Base-by-base conservation (phyloP, 2,888 invertebrate genomes). In the Itoplectis maculator region DNA sequence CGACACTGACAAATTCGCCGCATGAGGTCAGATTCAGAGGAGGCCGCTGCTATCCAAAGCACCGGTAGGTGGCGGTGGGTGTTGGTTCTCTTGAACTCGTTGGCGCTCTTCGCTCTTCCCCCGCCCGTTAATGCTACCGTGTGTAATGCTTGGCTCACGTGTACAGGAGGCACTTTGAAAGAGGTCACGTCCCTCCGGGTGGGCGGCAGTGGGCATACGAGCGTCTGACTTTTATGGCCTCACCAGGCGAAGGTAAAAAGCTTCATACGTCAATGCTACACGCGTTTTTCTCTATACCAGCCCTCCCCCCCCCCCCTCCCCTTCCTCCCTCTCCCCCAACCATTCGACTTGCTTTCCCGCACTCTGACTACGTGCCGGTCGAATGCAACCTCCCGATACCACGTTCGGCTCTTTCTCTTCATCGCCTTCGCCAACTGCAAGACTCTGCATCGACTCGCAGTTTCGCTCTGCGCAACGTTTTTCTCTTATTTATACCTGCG, bases 151-250 rank as follows among this genome's bases (percentile, higher is more conserved):
- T 80, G 68, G 75, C 75, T 75, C 77, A 72, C 59, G 82, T 68
- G 79, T 79, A 72, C 72, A 76, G 66, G 66, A 70, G 74, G 68
- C 75, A 83, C 74, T 81, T 82, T 73, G 84, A 87, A 87, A 76
- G 87, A 86, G 87, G 84, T 88, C 87, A 86, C 83, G 86, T 86
- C 29, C 79, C 72, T 79, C 72, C 80, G 81, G 70, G 70, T 76
- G 79, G 66, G 61, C 75, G 82, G 76, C 75, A 61, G 82, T 82
- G 68, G 75, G 75, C 81, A 84, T 86, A 82, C 80, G 75, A 86
- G 78, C 83, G 81, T 84, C 85, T 84, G 86, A 87, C 86, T 87
- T 88, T 88, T 87, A 88, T 87, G 83, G 87, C 84, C 85, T 87
- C 85, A 83, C 79, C 61, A 79, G 76, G 68, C 77, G 83, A 82